Conservation (phyloP, 1,140 invertebrate species). For the Thaumatotibia leucotreta region DNA sequence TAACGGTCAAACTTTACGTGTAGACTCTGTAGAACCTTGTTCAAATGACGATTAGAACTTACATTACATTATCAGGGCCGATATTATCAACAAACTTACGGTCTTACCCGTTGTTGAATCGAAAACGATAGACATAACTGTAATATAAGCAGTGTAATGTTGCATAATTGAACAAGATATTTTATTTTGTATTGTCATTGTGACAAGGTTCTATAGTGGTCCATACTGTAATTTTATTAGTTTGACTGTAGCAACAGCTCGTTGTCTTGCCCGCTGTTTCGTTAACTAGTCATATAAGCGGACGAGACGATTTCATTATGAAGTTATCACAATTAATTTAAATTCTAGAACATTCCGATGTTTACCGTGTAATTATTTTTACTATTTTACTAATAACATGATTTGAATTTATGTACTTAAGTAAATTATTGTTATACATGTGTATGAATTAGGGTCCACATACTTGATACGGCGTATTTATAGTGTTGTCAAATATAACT, state of each 20-base stretch:
- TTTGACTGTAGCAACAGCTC: not conserved
- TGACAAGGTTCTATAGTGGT: not conserved
- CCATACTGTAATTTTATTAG: not conserved
- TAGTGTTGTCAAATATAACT: slow-evolving; percentile 33
- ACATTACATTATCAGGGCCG: too few relatives aligned
- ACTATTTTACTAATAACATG: slow-evolving; percentile 1
- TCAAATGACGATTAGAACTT: not conserved
- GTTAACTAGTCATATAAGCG: slow-evolving; percentile 7
- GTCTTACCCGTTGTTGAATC: not conserved
- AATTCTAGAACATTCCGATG: slow-evolving; percentile 10
- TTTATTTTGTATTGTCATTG: not conserved
- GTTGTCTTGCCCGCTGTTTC: slow-evolving; percentile 6
- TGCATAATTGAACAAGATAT: not conserved
- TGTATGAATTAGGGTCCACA: slow-evolving; percentile 18
- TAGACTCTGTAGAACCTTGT: not conserved
- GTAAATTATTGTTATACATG: slow-evolving; percentile 46
- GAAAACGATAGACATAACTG: too few relatives aligned
- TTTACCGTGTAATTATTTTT: slow-evolving; percentile 2
- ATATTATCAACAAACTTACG: not conserved
- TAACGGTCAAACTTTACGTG: not conserved
- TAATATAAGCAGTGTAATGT: too few relatives aligned
- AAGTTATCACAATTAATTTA: slow-evolving; percentile 1
- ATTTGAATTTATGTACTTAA: slow-evolving; percentile 33
- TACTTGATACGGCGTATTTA: slow-evolving; percentile 26
- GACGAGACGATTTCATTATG: not conserved